These are phyloP conservation scores for Distichodus sexfasciatus DNA, from an alignment of 2,797 vertebrate genomes.

Conservation along the genomic window DNA sequence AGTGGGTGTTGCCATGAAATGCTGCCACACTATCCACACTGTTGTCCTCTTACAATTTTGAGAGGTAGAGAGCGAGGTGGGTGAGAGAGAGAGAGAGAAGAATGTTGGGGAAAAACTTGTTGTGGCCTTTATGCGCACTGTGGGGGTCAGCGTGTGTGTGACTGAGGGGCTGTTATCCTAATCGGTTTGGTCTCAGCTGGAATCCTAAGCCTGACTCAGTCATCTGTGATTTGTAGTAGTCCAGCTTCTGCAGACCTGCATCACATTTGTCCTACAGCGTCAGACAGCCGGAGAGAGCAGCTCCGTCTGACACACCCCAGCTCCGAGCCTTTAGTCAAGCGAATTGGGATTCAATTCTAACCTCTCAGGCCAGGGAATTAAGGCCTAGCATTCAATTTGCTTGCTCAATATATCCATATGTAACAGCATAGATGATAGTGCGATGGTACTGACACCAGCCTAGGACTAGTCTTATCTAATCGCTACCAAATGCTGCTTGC, in stretches of 20 bases:
- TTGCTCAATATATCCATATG: neutral
- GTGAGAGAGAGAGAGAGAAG: neutral
- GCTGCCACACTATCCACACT: neutral
- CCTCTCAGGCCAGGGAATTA: neutral
- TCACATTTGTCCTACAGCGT: neutral
- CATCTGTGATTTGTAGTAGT: neutral
- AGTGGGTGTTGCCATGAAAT: neutral
- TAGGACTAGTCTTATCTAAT: neutral
- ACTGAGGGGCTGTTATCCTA: conserved; percentile 24
- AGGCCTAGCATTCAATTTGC: neutral
- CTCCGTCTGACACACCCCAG: neutral
- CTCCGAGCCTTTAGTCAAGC: neutral
- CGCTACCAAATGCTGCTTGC: neutral
- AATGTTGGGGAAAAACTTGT: too few species aligned
- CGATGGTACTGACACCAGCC: neutral
- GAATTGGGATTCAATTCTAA: neutral
- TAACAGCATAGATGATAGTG: neutral
- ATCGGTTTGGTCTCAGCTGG: conserved; percentile 24
- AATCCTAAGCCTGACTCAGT: neutral
- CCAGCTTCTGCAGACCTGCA: neutral
- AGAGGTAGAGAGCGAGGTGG: neutral
- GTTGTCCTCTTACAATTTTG: neutral
- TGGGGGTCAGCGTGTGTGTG: conserved; percentile 19
- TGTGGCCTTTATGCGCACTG: conserved; percentile 11
- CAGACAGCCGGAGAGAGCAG: neutral